A percentile compares a stretch with the other conserved stretches of the same genome.
Conservation (phyloP, 1,140 invertebrate genomes). For the Sycophaga agraensis region DNA sequence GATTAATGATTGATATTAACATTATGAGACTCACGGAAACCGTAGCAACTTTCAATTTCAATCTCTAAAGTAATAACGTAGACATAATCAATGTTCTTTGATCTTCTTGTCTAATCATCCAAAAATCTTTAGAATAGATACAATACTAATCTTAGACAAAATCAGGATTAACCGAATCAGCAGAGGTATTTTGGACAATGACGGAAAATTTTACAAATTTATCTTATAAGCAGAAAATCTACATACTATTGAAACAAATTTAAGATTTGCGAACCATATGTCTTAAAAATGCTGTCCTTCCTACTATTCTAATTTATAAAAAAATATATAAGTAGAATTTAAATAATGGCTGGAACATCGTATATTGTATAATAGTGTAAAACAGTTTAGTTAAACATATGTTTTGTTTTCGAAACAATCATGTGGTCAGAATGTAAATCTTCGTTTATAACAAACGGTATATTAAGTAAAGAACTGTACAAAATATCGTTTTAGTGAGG, state of each 20-base stretch:
- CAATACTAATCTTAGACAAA: constrained; percentile 19
- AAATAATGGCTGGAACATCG: too few species aligned
- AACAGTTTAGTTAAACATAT: constrained; percentile 5
- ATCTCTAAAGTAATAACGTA: not conserved
- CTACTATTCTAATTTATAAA: too few species aligned
- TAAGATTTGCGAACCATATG: constrained; percentile 1
- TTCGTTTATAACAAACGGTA: not conserved
- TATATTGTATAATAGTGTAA: not conserved
- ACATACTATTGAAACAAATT: constrained; percentile 23
- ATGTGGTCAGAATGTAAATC: not conserved
- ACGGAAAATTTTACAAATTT: constrained; percentile 9
- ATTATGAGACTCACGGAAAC: not conserved
- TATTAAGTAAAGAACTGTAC: too few species aligned
- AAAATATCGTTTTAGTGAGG: too few species aligned
- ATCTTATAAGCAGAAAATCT: not conserved
- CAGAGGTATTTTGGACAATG: constrained; percentile 60
- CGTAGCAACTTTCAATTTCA: not conserved
- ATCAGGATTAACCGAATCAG: constrained; percentile 48
- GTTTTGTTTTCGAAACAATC: not conserved
- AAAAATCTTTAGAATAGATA: constrained; percentile 16
- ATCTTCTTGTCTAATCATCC: constrained; percentile 10
- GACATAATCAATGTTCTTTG: constrained; percentile 11
- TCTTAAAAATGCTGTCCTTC: too few species aligned
- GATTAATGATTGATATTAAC: not conserved
- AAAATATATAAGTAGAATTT: too few species aligned